These are phyloP conservation scores for Cebidichthys violaceus DNA, from an alignment of 2,113 vertebrate species.

Conservation along the genomic window DNA sequence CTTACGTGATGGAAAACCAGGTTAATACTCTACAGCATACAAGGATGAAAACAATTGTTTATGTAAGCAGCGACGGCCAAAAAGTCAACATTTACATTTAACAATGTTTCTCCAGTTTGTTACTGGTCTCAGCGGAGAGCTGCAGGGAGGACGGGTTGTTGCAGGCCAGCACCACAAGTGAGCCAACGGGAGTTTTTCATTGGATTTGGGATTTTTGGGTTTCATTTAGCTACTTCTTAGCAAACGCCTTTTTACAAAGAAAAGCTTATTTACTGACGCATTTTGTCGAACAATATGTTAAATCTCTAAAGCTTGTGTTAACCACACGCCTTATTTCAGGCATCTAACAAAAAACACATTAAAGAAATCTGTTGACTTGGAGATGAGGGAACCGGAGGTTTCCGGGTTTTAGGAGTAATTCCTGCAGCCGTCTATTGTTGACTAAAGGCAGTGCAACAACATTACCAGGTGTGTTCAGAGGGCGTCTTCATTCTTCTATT, in stretches of 20 bases:
- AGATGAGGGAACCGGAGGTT: too few species aligned
- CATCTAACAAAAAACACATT: too few species aligned
- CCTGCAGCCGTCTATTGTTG: background rate
- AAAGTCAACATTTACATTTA: conserved; percentile 27
- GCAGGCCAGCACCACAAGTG: background rate
- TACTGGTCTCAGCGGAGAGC: background rate
- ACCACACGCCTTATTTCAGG: too few species aligned
- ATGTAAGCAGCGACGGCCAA: conserved; percentile 39
- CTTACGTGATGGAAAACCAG: conserved; percentile 62
- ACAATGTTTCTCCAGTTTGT: background rate
- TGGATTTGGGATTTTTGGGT: background rate
- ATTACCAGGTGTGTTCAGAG: background rate
- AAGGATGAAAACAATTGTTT: conserved; percentile 39
- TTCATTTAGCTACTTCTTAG: too few species aligned
- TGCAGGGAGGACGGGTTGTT: background rate
- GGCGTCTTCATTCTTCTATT: too few species aligned
- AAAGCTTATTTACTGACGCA: too few species aligned
- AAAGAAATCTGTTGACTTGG: too few species aligned
- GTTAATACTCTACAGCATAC: conserved; percentile 41
- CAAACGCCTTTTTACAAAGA: too few species aligned
- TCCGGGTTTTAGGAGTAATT: too few species aligned
- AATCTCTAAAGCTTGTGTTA: too few species aligned
- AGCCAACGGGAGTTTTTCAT: background rate
- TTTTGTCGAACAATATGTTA: too few species aligned
- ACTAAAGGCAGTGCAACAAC: conserved; percentile 23